These are phyloP conservation scores for Teinopalpus imperialis DNA, from an alignment of 2,888 invertebrate species.

Conservation along the genomic window DNA sequence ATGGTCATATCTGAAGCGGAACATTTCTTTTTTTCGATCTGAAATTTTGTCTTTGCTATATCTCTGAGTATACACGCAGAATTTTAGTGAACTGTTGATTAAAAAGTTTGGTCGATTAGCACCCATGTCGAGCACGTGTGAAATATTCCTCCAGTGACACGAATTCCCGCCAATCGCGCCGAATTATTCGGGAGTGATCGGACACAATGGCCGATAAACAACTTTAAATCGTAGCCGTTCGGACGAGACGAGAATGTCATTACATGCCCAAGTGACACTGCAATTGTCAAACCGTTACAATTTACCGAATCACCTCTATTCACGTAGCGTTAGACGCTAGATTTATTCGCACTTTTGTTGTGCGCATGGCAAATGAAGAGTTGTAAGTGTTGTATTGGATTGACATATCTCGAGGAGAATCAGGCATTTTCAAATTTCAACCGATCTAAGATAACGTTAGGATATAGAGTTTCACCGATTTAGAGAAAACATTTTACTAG, in stretches of 20 bases:
- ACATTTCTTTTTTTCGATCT: no score
- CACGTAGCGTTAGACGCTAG: constrained; percentile 33
- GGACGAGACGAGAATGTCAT: constrained; percentile 70
- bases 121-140: constrained; percentile 22
- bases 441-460: constrained; percentile 40
- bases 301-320: constrained; percentile 34
- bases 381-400: constrained; percentile 43
- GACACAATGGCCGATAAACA: constrained; percentile 65
- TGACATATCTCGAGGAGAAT: constrained; percentile 55
- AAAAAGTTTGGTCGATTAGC: constrained; percentile 3
- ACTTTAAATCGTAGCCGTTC: constrained; percentile 66
- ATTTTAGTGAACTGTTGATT: not conserved
- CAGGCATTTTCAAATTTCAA: constrained; percentile 45
- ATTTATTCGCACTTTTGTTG: constrained; percentile 28
- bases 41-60: not conserved
- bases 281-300: constrained; percentile 23
- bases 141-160: constrained; percentile 38
- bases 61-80: not conserved
- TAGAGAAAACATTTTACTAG: not conserved
- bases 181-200: constrained; percentile 52
- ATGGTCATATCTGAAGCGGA: no score
- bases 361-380: constrained; percentile 28
- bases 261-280: constrained; percentile 42
- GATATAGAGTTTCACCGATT: constrained; percentile 20
- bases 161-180: constrained; percentile 48